Evolutionary conservation across 2,113 vertebrate genomes (phyloP).

Genomic region (Canis aureus): DNA sequence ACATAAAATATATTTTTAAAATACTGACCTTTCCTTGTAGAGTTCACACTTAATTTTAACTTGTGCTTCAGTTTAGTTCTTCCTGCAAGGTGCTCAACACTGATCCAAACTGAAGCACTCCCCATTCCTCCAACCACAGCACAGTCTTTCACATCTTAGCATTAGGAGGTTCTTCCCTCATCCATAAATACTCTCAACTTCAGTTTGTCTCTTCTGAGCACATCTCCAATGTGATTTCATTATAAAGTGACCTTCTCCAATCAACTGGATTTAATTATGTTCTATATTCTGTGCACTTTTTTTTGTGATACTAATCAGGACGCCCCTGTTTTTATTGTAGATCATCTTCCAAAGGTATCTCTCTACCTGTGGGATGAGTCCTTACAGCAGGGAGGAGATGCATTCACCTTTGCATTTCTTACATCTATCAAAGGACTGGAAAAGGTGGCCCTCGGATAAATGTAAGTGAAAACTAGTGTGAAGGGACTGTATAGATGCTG

Average conservation of each 20-base stretch:
- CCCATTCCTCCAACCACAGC: background rate
- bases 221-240: background rate
- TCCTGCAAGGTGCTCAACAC: background rate
- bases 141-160: background rate
- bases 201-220: background rate
- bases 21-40: background rate
- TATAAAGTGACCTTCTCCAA: background rate
- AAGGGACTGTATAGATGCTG: background rate
- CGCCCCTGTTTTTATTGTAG: background rate
- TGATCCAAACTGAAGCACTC: background rate
- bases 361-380: background rate
- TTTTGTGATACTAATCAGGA: background rate
- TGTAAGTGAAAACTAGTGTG: background rate
- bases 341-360: background rate
- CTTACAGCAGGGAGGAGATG: background rate
- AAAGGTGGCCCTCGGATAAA: background rate
- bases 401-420: background rate
- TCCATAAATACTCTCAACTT: background rate
- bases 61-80: background rate
- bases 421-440: background rate
- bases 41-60: background rate
- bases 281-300: background rate
- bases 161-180: background rate
- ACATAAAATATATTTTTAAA: background rate
- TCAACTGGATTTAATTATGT: background rate